Percentiles rank a stretch among this genome's conserved stretches.
These are phyloP conservation scores for Synanthedon myopaeformis DNA, from an alignment of 2,888 invertebrate species.

Conservation along the genomic window DNA sequence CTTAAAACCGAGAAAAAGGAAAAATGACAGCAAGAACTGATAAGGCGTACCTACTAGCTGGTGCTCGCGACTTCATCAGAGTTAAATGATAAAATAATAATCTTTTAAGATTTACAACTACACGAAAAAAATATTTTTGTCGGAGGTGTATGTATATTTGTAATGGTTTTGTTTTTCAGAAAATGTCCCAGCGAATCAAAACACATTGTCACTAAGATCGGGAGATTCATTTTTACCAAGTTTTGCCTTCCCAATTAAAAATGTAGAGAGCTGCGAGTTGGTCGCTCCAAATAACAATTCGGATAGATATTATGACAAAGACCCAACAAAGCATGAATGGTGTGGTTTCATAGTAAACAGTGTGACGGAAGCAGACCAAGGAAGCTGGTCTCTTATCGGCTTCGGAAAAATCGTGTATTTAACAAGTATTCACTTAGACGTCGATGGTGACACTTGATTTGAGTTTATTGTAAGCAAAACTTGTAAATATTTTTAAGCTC, in stretches of 20 bases:
- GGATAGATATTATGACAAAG: constrained; percentile 36
- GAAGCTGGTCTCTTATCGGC: constrained; percentile 39
- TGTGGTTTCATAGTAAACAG: constrained; percentile 39
- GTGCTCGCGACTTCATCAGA: too few relatives aligned
- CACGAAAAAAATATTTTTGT: too few relatives aligned
- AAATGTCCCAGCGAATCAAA: constrained; percentile 16
- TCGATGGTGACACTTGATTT: constrained; percentile 3
- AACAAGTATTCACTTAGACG: constrained; percentile 17
- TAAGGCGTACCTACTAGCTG: too few relatives aligned
- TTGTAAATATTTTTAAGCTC: too few relatives aligned
- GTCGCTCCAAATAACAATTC: constrained; percentile 25
- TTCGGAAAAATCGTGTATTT: constrained; percentile 39
- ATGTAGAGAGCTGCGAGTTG: constrained; percentile 38
- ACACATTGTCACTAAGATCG: constrained; percentile 6
- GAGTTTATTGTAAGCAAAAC: too few relatives aligned
- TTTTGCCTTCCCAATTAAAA: constrained; percentile 30
- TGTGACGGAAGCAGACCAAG: constrained; percentile 31
- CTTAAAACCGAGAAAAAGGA: too few relatives aligned
- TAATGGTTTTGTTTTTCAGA: constrained; percentile 26
- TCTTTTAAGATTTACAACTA: too few relatives aligned
- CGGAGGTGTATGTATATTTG: too few relatives aligned
- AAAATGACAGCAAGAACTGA: too few relatives aligned
- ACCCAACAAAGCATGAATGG: constrained; percentile 13
- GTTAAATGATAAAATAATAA: too few relatives aligned
- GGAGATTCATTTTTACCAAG: constrained; percentile 32